Conservation (phyloP, 2,888 invertebrate genomes). For the Mythimna ferrago region DNA sequence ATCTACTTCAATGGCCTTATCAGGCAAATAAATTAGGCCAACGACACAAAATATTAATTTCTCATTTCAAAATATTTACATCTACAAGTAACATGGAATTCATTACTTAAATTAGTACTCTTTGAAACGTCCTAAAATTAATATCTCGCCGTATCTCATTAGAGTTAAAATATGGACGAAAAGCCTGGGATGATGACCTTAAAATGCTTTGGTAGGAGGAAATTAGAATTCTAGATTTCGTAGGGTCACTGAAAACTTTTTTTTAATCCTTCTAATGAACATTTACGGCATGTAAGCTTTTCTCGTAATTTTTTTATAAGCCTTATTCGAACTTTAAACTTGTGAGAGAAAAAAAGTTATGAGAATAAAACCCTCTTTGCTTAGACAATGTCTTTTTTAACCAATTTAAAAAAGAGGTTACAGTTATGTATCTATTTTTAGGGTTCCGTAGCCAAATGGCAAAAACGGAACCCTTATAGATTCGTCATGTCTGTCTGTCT, state of each 20-base stretch:
- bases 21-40: neutral
- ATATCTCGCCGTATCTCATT: slow-evolving; percentile 24
- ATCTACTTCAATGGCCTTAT: too few species aligned
- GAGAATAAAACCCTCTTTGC: neutral
- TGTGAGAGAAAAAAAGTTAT: too few species aligned
- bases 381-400: neutral
- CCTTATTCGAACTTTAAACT: neutral
- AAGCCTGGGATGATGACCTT: slow-evolving; percentile 21
- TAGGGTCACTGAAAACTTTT: neutral
- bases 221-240: slow-evolving; percentile 16
- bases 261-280: neutral
- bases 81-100: neutral
- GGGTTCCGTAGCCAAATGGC: too few species aligned
- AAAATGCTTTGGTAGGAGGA: slow-evolving; percentile 27
- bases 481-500: too few species aligned
- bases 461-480: too few species aligned
- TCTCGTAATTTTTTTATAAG: neutral
- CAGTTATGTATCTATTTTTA: too few species aligned
- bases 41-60: too few species aligned
- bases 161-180: slow-evolving; percentile 11
- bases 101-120: slow-evolving; percentile 6
- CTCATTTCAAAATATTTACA: neutral
- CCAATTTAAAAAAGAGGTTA: too few species aligned
- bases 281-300: neutral
- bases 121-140: slow-evolving; percentile 19